Conservation (phyloP, 2,113 vertebrate species). For the Notechis scutatus region DNA sequence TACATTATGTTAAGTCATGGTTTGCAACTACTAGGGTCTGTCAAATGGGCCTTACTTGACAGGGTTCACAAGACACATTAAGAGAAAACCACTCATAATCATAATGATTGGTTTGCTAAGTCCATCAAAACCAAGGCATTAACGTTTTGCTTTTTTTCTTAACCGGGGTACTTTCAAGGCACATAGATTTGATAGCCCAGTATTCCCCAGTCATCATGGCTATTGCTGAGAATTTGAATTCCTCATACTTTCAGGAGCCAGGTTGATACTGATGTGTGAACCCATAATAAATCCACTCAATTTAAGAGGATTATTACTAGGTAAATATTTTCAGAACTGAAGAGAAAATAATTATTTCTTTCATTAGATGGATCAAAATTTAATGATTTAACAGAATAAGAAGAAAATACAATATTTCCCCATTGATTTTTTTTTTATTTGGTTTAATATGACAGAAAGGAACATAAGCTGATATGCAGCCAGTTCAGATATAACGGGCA, state of each 20-base stretch:
- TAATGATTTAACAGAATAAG: background rate
- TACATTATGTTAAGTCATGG: background rate
- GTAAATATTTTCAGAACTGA: background rate
- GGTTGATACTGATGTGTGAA: background rate
- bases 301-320: background rate
- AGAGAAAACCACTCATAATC: background rate
- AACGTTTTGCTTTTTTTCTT: background rate
- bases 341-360: background rate
- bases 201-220: background rate
- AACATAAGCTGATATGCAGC: background rate
- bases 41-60: background rate
- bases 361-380: background rate
- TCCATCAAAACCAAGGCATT: background rate
- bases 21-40: background rate
- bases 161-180: background rate
- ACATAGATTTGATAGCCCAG: background rate
- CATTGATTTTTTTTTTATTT: background rate
- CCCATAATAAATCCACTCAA: background rate
- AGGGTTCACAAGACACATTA: background rate
- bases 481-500: background rate
- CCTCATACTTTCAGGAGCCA: background rate
- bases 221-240: background rate
- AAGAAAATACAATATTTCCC: background rate
- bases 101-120: background rate
- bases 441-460: background rate